These are phyloP conservation scores for Spinus olivaceus DNA, from an alignment of 2,797 vertebrate species.

Conservation along the genomic window DNA sequence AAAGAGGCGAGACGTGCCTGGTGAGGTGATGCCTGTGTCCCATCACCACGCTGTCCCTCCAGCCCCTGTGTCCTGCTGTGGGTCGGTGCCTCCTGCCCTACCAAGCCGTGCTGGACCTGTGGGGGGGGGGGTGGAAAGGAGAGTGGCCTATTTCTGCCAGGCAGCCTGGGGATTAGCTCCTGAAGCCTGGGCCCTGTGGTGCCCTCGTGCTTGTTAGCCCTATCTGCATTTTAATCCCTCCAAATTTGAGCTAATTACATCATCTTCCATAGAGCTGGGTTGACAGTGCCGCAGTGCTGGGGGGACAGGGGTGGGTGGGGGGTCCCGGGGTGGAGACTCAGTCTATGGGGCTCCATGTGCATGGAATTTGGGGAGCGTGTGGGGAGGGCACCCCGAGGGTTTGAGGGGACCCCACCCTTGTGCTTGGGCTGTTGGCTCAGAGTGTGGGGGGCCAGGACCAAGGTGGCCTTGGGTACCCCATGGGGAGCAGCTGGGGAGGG, in stretches of 20 bases:
- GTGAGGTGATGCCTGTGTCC: fast-evolving
- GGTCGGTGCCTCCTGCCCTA: neutral
- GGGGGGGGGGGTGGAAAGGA: neutral
- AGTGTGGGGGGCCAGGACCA: fast-evolving
- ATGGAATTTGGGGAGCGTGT: fast-evolving
- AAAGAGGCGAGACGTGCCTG: fast-evolving
- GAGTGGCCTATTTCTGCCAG: constrained; percentile 51
- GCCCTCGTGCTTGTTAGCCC: neutral
- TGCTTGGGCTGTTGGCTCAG: neutral
- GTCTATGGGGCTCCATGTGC: fast-evolving
- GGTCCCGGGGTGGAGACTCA: fast-evolving
- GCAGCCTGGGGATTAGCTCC: constrained; percentile 42
- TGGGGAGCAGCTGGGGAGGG: neutral
- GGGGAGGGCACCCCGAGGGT: fast-evolving
- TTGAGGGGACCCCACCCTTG: neutral
- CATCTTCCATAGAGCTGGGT: neutral
- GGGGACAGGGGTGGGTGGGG: neutral
- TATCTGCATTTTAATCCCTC: constrained; percentile 48
- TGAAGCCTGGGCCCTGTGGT: neutral
- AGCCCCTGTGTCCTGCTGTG: fast-evolving
- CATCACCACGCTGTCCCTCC: fast-evolving
- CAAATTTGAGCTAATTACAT: constrained; percentile 1
- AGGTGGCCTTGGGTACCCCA: neutral
- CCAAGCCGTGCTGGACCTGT: fast-evolving
- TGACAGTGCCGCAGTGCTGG: neutral